Evolutionary conservation across 2,888 invertebrate species (phyloP), one percentile per base, ranked within the genome.

Genomic region (Tholera decimalis): DNA sequence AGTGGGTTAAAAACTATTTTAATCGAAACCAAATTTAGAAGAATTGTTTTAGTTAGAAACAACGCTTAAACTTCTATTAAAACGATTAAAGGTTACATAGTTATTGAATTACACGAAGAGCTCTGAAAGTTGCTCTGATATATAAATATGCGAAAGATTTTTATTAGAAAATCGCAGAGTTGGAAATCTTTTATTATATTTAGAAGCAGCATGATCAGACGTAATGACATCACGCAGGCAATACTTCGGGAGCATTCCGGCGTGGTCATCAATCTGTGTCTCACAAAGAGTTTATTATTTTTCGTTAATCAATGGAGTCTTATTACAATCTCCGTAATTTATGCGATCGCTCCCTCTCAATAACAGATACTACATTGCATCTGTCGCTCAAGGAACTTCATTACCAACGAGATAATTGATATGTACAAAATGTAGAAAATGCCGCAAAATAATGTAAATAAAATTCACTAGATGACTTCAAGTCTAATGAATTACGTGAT

Each of bases 301-400:
- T 37, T 56, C 51, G 35, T 28, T 73, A 49, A 64, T 73, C 50
- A 73, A 55, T 39, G 49, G 37, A 37, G 28, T 69, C 37, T 58
- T 58, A 64, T 74, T 55, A 50, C 37, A 50, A n/a, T 73, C 51
- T 53, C 28, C 39, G 57, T 43, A 2, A 49, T 46, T 20, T 53
- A 35, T 28, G 62, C 53, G 39, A 58, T 55, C 54, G 49, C 54
- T 59, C 30, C 7, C 26, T 3, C 37, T 44, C 6, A 18, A 33
- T 13, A 15, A 55, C 41, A 46, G 18, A 15, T 41, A 35, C 24
- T 26, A 37, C 56, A n/a, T n/a, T 43, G 26, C 24, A 26, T 33
- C 46, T 22, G 28, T 35, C 22, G 47, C 22, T 35, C 33, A 8
- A 15, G 3, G n/a, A 26, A 26, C 37, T 65, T 55, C 9, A 54